Conservation (phyloP, 2,113 vertebrate genomes). For the Miniopterus natalensis region DNA sequence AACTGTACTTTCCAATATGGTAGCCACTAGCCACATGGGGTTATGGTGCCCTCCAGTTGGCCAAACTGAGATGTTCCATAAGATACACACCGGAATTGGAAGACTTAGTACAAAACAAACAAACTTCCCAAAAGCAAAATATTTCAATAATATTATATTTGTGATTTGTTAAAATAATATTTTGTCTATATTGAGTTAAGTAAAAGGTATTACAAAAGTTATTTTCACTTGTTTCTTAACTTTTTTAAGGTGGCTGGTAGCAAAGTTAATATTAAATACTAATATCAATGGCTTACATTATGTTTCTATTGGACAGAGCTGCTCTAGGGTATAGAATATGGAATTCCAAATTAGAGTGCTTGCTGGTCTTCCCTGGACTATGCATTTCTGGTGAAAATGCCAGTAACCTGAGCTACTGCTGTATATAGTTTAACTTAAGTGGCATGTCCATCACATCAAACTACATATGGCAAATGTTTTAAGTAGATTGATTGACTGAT, state of each 20-base stretch:
- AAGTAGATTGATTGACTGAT: background rate
- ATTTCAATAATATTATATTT: slow-evolving; percentile 24
- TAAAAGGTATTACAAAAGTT: slow-evolving; percentile 52
- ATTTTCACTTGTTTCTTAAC: slow-evolving; percentile 47
- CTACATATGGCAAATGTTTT: background rate
- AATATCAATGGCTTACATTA: background rate
- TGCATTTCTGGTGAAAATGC: slow-evolving; percentile 4
- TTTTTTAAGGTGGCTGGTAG: background rate
- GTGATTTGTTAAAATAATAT: slow-evolving; percentile 33
- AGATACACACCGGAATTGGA: background rate
- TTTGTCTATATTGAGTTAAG: slow-evolving; percentile 33
- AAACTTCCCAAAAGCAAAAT: background rate
- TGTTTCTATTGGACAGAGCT: background rate
- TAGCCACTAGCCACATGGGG: background rate
- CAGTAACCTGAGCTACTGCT: background rate
- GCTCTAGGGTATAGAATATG: slow-evolving; percentile 32
- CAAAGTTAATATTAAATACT: slow-evolving; percentile 59
- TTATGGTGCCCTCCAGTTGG: background rate
- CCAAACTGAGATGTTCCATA: background rate
- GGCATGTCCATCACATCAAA: background rate
- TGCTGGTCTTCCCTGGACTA: background rate
- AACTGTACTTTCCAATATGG: background rate
- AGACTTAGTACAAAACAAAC: background rate
- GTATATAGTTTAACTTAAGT: background rate
- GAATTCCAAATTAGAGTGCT: slow-evolving; percentile 57